phyloP scores from a whole-genome alignment of 1,140 invertebrate species.

The Colletes gigas region DNA sequence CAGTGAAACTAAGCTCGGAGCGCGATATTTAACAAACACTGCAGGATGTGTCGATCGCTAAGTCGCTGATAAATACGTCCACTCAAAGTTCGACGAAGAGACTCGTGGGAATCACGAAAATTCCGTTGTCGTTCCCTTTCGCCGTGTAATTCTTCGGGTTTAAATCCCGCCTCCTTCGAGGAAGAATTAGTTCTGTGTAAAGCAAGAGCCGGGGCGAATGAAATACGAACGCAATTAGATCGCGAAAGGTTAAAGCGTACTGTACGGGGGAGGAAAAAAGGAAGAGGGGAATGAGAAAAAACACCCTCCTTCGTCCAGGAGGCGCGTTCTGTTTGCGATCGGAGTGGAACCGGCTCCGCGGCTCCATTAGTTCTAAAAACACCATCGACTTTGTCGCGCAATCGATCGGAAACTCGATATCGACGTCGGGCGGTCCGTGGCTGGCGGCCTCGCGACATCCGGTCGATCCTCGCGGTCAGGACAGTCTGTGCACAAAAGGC shows the following conservation, averaged over 20 bases:
- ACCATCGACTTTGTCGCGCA: conserved; percentile 47
- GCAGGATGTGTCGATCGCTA: no score
- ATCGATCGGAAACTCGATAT: conserved; percentile 61
- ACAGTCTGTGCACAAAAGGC: neutral
- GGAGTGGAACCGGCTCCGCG: neutral
- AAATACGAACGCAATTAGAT: conserved; percentile 27
- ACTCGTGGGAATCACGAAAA: no score
- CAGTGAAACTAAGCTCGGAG: no score
- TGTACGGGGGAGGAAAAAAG: neutral
- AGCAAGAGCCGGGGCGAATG: neutral
- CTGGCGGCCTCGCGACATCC: conserved; percentile 16
- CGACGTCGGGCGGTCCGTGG: conserved; percentile 12
- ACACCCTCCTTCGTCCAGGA: conserved; percentile 1
- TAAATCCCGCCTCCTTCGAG: neutral
- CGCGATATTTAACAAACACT: no score
- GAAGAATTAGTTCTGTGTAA: conserved; percentile 2
- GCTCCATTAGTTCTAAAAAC: conserved; percentile 43
- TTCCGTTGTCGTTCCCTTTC: neutral
- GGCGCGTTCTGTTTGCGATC: conserved; percentile 31
- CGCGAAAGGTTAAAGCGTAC: conserved; percentile 21
- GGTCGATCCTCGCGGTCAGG: neutral
- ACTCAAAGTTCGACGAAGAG: no score
- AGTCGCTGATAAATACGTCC: no score
- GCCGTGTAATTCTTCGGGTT: neutral
- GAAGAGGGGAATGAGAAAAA: neutral